Conservation (phyloP, 2,888 invertebrate species). For the Acleris literana region DNA sequence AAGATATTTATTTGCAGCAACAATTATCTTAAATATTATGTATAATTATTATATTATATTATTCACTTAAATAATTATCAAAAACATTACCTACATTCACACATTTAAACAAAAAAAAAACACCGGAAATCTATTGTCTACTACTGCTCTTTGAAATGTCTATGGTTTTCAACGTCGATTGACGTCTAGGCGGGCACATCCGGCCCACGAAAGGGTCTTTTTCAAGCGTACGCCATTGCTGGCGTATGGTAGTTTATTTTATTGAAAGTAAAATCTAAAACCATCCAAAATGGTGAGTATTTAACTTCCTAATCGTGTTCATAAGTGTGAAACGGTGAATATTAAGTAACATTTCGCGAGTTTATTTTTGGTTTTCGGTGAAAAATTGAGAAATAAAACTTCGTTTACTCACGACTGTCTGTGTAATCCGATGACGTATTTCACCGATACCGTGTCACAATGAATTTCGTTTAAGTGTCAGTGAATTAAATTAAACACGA, state of each 20-base stretch:
- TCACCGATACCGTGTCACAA: conserved; percentile 57
- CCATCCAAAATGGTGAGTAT: conserved; percentile 92
- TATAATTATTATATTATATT: too few species aligned
- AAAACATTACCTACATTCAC: too few species aligned
- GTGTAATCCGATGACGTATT: conserved; percentile 78
- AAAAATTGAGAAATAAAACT: conserved; percentile 48
- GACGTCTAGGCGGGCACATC: conserved; percentile 63
- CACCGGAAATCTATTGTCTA: too few species aligned
- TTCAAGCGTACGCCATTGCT: conserved; percentile 94
- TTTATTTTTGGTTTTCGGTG: conserved; percentile 63
- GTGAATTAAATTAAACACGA: conserved; percentile 34
- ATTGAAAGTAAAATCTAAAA: conserved; percentile 89
- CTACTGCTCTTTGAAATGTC: conserved; percentile 45
- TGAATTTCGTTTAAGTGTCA: conserved; percentile 48
- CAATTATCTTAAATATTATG: too few species aligned
- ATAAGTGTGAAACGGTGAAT: conserved; percentile 57
- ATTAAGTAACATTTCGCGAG: conserved; percentile 52
- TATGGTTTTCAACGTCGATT: conserved; percentile 55
- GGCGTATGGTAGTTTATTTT: conserved; percentile 91
- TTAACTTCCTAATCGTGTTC: conserved; percentile 57
- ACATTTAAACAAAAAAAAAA: too few species aligned
- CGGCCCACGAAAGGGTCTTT: conserved; percentile 85
- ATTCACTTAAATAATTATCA: too few species aligned
- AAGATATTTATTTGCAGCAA: too few species aligned
- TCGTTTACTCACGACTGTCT: conserved; percentile 58